Evolutionary conservation across 2,797 vertebrate species (phyloP), one percentile per base, ranked within the genome.

Genomic region (Bradypus variegatus): DNA sequence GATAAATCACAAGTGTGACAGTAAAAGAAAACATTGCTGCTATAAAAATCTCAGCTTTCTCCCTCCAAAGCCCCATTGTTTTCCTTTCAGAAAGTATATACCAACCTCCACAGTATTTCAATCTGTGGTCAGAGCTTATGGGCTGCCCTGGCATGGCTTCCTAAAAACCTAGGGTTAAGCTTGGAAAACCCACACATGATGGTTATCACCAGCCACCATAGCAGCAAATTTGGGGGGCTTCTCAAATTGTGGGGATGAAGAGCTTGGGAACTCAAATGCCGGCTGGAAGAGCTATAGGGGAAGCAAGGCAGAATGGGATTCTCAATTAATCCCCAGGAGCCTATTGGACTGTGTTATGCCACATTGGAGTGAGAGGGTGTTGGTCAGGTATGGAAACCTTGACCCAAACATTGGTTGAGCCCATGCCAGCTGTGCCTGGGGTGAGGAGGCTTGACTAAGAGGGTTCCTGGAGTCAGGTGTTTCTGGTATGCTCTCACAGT

Each of bases 341-440:
- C 53, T 5, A 15, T 6, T 48, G 10, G 3, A 29, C 4, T 9
- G n/a, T 10, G 1, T 36, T 6, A 38, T 23, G 8, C 62, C 1
- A 0, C 3, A 41, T 31, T 33, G 45, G 69, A 38, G 33, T 2
- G 3, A 2, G 31, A 36, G 21, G n/a, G 38, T 7, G 19, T 3
- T 36, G 50, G 41, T 27, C 23, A n/a, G n/a, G 60, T 0, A 0
- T 8, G 60, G 77, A 38, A 29, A 64, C 62, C 70, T 41, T 18
- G 12, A 23, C 23, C 3, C 19, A 75, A 8, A 14, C 64, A 29
- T 3, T 1, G 25, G 33, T 50, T 81, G 82, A 48, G 16, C 36
- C 7, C 7, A 0, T 21, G 48, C 18, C n/a, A 6, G n/a, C 23
- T 65, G n/a, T 6, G 0, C 53, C 4, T 3, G 16, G 21, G 21